phyloP scores from a whole-genome alignment of 2,888 invertebrate species.

The Drosophila nigritarsus region DNA sequence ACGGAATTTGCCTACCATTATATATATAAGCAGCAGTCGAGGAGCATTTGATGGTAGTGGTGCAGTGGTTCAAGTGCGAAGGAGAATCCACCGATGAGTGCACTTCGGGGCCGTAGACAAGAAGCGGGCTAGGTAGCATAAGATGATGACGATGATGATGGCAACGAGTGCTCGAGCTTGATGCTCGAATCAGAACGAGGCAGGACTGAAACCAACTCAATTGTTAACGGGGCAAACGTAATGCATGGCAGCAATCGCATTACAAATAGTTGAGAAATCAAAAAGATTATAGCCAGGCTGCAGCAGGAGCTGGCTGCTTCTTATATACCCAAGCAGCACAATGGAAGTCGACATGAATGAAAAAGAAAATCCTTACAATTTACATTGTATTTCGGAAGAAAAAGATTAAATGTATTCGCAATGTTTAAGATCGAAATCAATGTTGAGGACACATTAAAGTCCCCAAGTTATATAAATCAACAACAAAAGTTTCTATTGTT shows the following conservation, averaged over 20 bases:
- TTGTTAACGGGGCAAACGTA: constrained; percentile 59
- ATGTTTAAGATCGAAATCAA: constrained; percentile 7
- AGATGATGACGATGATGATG: constrained; percentile 46
- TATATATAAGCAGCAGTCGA: constrained; percentile 59
- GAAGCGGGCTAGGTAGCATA: constrained; percentile 14
- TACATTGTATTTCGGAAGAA: constrained; percentile 36
- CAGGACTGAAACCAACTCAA: constrained; percentile 53
- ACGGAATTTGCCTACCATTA: constrained; percentile 80
- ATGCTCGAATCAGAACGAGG: constrained; percentile 9
- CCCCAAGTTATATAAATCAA: background rate
- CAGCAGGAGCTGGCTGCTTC: constrained; percentile 4
- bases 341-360: constrained; percentile 56
- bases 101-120: constrained; percentile 57
- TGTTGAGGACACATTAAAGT: constrained; percentile 4
- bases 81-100: constrained; percentile 64
- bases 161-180: constrained; percentile 37
- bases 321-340: constrained; percentile 33
- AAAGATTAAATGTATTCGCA: constrained; percentile 12
- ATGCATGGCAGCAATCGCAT: constrained; percentile 76
- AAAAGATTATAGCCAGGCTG: constrained; percentile 64
- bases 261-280: constrained; percentile 81
- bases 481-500: background rate
- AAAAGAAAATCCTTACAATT: constrained; percentile 34
- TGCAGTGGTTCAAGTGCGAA: constrained; percentile 55
- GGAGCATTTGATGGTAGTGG: constrained; percentile 30